These are phyloP conservation scores for Drosophila merina DNA, from an alignment of 2,888 invertebrate species.

Conservation along the genomic window DNA sequence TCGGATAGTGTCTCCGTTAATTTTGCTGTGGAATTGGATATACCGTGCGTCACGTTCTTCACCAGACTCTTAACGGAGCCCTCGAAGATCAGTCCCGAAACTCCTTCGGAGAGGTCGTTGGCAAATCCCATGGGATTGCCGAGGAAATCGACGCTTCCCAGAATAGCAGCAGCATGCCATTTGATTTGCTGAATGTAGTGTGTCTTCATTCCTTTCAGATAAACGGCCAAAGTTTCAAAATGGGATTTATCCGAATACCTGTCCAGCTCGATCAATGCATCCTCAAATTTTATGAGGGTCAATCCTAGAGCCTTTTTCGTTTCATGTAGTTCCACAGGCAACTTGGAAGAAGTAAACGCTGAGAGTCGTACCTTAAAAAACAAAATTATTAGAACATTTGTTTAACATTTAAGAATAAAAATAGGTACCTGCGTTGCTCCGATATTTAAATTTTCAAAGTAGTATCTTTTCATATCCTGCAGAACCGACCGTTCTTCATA, in stretches of 20 bases:
- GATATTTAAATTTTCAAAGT: conserved; percentile 92
- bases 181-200: conserved; percentile 96
- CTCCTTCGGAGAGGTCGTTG: conserved; percentile 97
- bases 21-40: conserved; percentile 98
- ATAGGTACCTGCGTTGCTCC: conserved; percentile 88
- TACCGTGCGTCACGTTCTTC: conserved; percentile 97
- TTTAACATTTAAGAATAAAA: neutral
- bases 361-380: conserved; percentile 90
- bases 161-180: conserved; percentile 97
- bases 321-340: conserved; percentile 89
- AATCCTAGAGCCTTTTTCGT: conserved; percentile 94
- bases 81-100: conserved; percentile 95
- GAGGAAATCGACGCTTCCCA: conserved; percentile 98
- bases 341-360: conserved; percentile 93
- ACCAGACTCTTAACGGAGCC: conserved; percentile 96
- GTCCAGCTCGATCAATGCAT: conserved; percentile 96
- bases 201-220: conserved; percentile 91
- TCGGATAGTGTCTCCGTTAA: conserved; percentile 96
- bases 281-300: conserved; percentile 97
- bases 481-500: conserved; percentile 92
- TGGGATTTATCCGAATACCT: conserved; percentile 94
- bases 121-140: conserved; percentile 98
- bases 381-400: neutral
- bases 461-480: conserved; percentile 92
- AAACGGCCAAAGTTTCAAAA: conserved; percentile 95